A percentile compares a stretch with the other conserved stretches of the same genome.
These are phyloP conservation scores for Agrotis ipsilon DNA, from an alignment of 2,888 invertebrate genomes.

Conservation along the genomic window DNA sequence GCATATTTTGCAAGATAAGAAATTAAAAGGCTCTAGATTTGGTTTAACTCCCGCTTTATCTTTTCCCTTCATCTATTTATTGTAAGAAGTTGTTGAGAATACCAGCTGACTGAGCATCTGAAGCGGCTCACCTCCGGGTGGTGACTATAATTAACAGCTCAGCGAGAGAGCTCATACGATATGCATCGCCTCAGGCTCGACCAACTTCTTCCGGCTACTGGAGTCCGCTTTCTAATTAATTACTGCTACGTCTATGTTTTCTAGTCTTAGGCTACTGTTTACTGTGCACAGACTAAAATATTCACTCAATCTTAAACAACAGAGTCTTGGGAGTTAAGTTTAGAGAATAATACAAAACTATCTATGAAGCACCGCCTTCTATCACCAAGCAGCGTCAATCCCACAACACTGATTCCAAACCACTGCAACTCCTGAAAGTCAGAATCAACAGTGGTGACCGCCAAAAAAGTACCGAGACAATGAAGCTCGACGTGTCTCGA, in stretches of 20 bases:
- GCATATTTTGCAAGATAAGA: background rate
- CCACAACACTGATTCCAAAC: too few relatives aligned
- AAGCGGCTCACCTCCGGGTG: background rate
- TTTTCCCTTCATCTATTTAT: background rate
- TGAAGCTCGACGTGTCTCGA: too few relatives aligned
- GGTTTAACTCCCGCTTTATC: background rate
- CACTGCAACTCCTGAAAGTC: too few relatives aligned
- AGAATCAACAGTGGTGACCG: too few relatives aligned
- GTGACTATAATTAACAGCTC: slow-evolving; percentile 6
- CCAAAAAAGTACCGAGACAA: too few relatives aligned
- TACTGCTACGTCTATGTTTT: background rate
- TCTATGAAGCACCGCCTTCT: too few relatives aligned
- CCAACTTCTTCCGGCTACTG: slow-evolving; percentile 3
- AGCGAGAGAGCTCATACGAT: slow-evolving; percentile 4
- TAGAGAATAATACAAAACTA: too few relatives aligned
- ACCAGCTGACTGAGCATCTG: background rate
- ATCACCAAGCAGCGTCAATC: too few relatives aligned
- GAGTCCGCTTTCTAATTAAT: slow-evolving; percentile 28
- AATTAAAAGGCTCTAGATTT: background rate
- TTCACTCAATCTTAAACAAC: too few relatives aligned
- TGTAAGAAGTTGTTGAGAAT: background rate
- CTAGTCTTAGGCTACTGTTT: background rate
- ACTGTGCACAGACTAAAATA: background rate
- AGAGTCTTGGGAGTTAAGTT: too few relatives aligned
- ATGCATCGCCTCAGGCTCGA: slow-evolving; percentile 20